These are phyloP conservation scores for Platynereis dumerilii DNA, from an alignment of 2,888 invertebrate species.

Conservation along the genomic window DNA sequence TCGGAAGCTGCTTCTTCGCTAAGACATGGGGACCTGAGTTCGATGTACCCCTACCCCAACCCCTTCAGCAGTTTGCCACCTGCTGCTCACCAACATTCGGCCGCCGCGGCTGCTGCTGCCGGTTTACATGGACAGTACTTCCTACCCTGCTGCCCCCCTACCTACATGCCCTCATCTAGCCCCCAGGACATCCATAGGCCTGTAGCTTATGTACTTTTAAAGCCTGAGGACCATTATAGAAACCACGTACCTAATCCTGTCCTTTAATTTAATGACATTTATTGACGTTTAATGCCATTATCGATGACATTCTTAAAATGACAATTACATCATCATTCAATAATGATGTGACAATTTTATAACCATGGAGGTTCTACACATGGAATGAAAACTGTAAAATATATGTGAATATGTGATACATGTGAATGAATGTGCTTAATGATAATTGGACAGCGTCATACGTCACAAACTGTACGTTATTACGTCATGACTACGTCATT, in stretches of 20 bases:
- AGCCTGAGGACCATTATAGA: slow-evolving; percentile 61
- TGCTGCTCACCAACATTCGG: slow-evolving; percentile 8
- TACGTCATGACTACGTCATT: too few species aligned
- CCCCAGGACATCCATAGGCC: slow-evolving; percentile 58
- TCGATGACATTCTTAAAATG: too few species aligned
- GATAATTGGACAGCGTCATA: too few species aligned
- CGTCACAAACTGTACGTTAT: too few species aligned
- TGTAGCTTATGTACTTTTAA: slow-evolving; percentile 59
- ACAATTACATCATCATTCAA: too few species aligned
- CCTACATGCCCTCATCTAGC: slow-evolving; percentile 36
- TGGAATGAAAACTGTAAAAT: too few species aligned
- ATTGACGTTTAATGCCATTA: too few species aligned
- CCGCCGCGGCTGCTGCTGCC: slow-evolving; percentile 43
- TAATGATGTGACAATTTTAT: too few species aligned
- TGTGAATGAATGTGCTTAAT: too few species aligned
- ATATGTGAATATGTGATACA: too few species aligned
- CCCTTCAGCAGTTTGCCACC: slow-evolving; percentile 43
- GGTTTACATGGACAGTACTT: slow-evolving; percentile 51
- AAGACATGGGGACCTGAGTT: slow-evolving; percentile 35
- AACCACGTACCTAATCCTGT: slow-evolving; percentile 26
- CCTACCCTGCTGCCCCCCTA: slow-evolving; percentile 56
- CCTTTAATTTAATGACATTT: too few species aligned
- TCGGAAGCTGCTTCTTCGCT: slow-evolving; percentile 41
- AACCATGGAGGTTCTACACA: too few species aligned
- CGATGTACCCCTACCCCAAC: slow-evolving; percentile 8